These are phyloP conservation scores for Heteromyza rotundicornis DNA, from an alignment of 2,888 invertebrate genomes.

Conservation along the genomic window DNA sequence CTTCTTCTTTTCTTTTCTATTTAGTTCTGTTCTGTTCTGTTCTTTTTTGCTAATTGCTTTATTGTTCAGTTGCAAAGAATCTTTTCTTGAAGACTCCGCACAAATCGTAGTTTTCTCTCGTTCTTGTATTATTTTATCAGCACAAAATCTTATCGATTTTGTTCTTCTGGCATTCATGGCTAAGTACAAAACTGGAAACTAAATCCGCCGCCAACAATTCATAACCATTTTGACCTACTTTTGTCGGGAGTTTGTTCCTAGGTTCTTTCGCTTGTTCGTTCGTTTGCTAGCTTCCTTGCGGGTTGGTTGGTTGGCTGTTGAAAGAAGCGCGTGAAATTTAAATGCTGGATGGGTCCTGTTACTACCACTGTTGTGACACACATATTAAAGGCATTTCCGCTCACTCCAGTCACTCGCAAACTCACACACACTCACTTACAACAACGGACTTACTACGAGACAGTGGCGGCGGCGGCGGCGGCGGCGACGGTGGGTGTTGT, in stretches of 20 bases:
- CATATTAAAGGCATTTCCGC: not conserved
- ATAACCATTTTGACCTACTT: slow-evolving; percentile 9
- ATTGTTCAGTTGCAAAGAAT: slow-evolving; percentile 32
- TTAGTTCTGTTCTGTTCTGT: not conserved
- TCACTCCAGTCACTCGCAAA: not conserved
- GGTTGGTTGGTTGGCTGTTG: no score
- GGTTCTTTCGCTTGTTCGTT: slow-evolving; percentile 12
- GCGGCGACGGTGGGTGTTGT: not conserved
- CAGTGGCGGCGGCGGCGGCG: no score
- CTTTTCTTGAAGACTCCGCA: not conserved
- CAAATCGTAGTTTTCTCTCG: not conserved
- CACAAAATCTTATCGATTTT: slow-evolving; percentile 26
- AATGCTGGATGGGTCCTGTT: not conserved
- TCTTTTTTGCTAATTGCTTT: slow-evolving; percentile 46
- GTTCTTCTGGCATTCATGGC: not conserved
- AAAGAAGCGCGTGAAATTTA: not conserved
- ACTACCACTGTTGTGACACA: not conserved
- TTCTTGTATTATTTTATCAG: slow-evolving; percentile 1
- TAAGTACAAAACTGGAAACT: slow-evolving; percentile 10
- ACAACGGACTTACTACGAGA: no score
- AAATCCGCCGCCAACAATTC: slow-evolving; percentile 10
- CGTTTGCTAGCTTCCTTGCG: no score
- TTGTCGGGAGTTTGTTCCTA: not conserved
- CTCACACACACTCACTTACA: not conserved
- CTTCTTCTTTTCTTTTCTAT: slow-evolving; percentile 2